Conservation (phyloP, 92 coral and sea anemone genomes). For the Blastomussa wellsi region DNA sequence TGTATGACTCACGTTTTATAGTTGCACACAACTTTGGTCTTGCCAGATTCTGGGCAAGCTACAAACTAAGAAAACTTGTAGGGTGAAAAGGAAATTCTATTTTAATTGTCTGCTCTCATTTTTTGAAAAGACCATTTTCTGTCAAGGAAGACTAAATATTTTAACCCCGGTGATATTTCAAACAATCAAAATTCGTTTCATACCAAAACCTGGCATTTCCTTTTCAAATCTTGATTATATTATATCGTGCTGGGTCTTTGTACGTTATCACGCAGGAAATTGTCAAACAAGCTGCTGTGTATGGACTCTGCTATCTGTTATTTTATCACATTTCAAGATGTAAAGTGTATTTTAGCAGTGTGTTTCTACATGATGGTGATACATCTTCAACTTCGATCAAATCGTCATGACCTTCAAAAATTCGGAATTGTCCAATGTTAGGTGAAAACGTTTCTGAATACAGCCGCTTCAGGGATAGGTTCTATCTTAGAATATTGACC, state of each 20-base stretch:
- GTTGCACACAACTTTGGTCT: no score
- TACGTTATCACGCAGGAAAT: neutral
- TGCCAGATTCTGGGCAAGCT: no score
- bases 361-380: no score
- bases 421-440: no score
- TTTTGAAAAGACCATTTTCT: neutral
- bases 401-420: no score
- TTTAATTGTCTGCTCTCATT: no score
- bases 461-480: neutral
- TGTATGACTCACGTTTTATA: no score
- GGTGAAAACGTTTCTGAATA: neutral
- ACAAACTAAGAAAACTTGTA: neutral
- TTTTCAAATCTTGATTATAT: neutral
- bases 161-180: no score
- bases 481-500: no score
- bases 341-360: neutral
- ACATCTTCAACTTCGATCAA: no score
- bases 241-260: neutral
- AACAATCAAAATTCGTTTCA: neutral
- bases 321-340: no score
- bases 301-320: neutral
- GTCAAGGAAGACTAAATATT: neutral
- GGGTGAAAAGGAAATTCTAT: neutral
- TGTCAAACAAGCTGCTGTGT: neutral
- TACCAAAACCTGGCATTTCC: neutral